Evolutionary conservation across 2,888 invertebrate species (phyloP), one percentile per base, ranked within the genome.

Genomic region (Theristus sp.): DNA sequence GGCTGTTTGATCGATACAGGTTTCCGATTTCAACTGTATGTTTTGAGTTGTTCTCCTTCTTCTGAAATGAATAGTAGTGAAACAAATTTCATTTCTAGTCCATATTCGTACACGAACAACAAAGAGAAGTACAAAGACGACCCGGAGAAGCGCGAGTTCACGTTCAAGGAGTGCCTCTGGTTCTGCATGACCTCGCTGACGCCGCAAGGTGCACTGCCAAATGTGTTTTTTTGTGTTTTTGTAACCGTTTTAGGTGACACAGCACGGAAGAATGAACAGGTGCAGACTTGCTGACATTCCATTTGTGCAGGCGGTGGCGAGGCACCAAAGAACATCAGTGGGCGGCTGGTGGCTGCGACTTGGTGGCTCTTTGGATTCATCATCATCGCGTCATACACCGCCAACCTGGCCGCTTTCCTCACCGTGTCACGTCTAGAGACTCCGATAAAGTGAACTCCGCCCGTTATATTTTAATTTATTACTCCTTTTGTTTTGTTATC

Each of bases 291-390:
- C n/a, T n/a, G n/a, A n/a, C n/a, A n/a, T 38, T 38, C 38, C 6
- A 38, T 13, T 13, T 28, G 6, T 62, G 64, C 58, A 66, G 90
- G 91, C 0, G 91, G 91, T 0, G 91, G 91, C 0, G 91, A 93
- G 75, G 91, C 91, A 0, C 93, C 93, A 0, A 90, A 91, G 75
- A 94, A 94, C 75, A 79, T 96, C 0, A 93, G 93, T 0, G 94
- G 94, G 0, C 81, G 94, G 58, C 78, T 96, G 22, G 85, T 96
- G 0, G 94, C 94, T 0, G 94, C 94, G 1, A 94, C 94, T 0
- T 94, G 93, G 94, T 96, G 96, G 96, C 79, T 96, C 28, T 96
- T 96, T 76, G 93, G 94, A 0, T 96, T 96, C 75, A 94, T 96
- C 73, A 91, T 96, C 66, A 94, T 96, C 72, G 96, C 96, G 1